Evolutionary conservation across 2,797 vertebrate species (phyloP), one percentile per base, ranked within the genome.

Genomic region (Champsocephalus gunnari): DNA sequence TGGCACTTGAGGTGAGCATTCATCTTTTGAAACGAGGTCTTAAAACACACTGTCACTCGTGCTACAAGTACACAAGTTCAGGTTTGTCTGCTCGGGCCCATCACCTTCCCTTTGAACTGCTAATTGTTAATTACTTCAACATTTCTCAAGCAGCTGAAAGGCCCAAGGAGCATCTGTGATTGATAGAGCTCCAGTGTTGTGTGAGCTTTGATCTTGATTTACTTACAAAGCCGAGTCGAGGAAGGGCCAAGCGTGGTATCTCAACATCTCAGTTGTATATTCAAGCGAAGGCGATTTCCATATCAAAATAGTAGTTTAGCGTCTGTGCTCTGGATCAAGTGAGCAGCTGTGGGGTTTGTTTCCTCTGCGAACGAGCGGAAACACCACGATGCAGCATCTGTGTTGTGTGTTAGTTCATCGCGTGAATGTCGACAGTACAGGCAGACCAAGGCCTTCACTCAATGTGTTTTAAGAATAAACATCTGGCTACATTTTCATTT

Each of bases 101-200:
- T 73, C 72, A 66, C 47, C 59, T 59, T 9, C 62, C 76, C 87
- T 90, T 88, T 89, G 80, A 91, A 86, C 82, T 83, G 81, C 73
- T 85, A 86, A 87, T 72, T 79, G 82, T 78, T 89, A 89, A 90
- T 90, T 66, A 85, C 70, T 78, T 85, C 81, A 84, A n/a, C 75
- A 71, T 83, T 87, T 89, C 73, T 82, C 69, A 73, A 54, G 44
- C 69, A 62, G 72, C 76, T 68, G 67, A 77, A 41, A 82, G 77
- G 75, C 77, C 58, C 54, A 8, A 13, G 50, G 73, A 79, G 19
- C 90, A 89, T 81, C 79, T 90, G 87, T 77, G 80, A 81, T 68
- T 75, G 80, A 88, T 92, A 82, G 61, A 24, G 41, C 53, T 38
- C 9, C 49, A 41, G 48, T 21, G 50, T 28, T 12, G 38, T 56